phyloP scores from a whole-genome alignment of 2,888 invertebrate species.

The Stenurella melanura region DNA sequence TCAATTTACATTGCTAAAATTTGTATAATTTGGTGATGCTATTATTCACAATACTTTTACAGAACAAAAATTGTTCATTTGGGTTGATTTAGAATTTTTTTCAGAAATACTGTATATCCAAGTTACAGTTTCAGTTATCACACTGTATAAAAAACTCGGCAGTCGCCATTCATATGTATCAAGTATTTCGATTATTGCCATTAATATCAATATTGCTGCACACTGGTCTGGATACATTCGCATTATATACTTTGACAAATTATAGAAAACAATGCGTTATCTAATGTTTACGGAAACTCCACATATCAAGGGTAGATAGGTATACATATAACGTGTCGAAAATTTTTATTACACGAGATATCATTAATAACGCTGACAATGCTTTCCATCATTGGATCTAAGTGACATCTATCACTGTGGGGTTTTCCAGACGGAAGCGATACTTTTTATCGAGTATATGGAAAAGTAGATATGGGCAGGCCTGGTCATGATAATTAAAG shows the following conservation, averaged over 20 bases:
- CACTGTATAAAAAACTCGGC: too few species aligned
- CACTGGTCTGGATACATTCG: not conserved
- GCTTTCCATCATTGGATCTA: constrained; percentile 54
- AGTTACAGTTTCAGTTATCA: too few species aligned
- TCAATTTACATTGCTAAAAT: too few species aligned
- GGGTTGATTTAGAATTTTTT: too few species aligned
- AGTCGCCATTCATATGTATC: not conserved
- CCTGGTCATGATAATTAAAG: constrained; percentile 3
- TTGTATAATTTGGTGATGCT: too few species aligned
- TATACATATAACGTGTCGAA: constrained; percentile 53
- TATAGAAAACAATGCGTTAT: constrained; percentile 43
- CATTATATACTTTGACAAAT: constrained; percentile 35
- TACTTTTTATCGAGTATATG: constrained; percentile 25
- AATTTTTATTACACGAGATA: constrained; percentile 52
- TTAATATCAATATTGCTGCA: constrained; percentile 15
- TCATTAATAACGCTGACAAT: constrained; percentile 55
- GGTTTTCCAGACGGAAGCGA: constrained; percentile 35
- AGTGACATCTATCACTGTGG: constrained; percentile 49
- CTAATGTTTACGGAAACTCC: constrained; percentile 43
- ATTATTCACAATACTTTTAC: too few species aligned
- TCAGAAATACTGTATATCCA: too few species aligned
- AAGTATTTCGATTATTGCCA: not conserved
- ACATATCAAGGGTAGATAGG: constrained; percentile 38
- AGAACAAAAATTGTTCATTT: too few species aligned
- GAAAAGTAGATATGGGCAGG: not conserved